phyloP scores from a whole-genome alignment of 2,113 vertebrate genomes.

The Osmerus mordax region DNA sequence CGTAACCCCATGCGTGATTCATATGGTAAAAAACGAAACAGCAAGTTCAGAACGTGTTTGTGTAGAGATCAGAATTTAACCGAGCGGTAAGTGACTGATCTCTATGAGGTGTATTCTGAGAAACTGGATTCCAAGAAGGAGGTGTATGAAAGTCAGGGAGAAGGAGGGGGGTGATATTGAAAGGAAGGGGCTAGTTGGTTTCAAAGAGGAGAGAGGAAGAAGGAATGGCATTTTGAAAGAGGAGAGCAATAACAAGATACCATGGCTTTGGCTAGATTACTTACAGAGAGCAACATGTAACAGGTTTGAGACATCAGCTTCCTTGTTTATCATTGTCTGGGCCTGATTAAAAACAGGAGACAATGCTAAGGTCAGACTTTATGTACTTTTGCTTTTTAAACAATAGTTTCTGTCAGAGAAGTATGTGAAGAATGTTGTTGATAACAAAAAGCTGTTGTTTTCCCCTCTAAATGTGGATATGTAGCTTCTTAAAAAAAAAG shows the following conservation, averaged over 20 bases:
- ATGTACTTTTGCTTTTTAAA: slow-evolving; percentile 8
- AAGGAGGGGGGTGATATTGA: not conserved
- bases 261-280: slow-evolving; percentile 9
- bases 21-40: too few species aligned
- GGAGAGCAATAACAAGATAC: slow-evolving; percentile 1
- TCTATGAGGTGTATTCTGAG: too few species aligned
- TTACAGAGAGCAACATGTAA: not conserved
- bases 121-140: not conserved
- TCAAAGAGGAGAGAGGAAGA: not conserved
- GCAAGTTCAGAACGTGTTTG: too few species aligned
- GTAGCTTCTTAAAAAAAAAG: too few species aligned
- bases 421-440: slow-evolving; percentile 10
- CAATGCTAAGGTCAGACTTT: not conserved
- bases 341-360: not conserved
- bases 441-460: not conserved
- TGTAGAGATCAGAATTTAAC: too few species aligned
- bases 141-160: not conserved
- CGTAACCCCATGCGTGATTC: too few species aligned
- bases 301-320: not conserved
- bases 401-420: not conserved
- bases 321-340: not conserved
- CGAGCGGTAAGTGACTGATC: too few species aligned
- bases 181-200: not conserved
- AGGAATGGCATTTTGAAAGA: slow-evolving; percentile 1
- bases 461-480: too few species aligned